Evolutionary conservation across 2,113 vertebrate genomes (phyloP).

Genomic region (Dasyprocta punctata): DNA sequence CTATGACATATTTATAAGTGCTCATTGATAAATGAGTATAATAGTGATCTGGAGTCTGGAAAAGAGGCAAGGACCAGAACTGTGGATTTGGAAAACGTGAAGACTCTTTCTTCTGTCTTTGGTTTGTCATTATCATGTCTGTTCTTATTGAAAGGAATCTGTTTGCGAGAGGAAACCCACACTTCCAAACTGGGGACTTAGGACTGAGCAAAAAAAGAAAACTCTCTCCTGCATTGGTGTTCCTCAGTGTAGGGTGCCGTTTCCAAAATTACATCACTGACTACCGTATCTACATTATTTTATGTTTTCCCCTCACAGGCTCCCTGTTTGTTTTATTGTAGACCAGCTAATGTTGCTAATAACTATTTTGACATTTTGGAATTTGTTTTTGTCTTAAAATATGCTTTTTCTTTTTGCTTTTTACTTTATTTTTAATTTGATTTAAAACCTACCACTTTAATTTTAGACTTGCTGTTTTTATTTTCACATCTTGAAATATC

Average conservation of each 20-base stretch:
- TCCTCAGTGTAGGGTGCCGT: not conserved
- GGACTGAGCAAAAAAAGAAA: not conserved
- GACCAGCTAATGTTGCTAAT: not conserved
- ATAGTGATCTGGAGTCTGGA: not conserved
- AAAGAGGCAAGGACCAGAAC: not conserved
- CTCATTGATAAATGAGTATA: not conserved
- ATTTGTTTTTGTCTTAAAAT: not conserved
- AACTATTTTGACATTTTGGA: not conserved
- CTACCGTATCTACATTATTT: not conserved
- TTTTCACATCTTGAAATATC: not conserved
- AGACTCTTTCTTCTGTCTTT: not conserved
- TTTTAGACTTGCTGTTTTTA: not conserved
- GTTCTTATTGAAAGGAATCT: constrained; percentile 4
- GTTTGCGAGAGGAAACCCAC: not conserved
- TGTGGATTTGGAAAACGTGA: not conserved
- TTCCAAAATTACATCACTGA: not conserved
- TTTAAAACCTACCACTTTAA: not conserved
- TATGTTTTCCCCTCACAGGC: not conserved
- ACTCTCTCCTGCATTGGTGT: not conserved
- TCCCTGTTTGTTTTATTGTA: not conserved
- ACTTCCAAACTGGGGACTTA: not conserved
- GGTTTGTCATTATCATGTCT: not conserved
- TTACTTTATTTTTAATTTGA: not conserved
- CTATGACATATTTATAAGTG: not conserved
- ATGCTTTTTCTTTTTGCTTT: not conserved